Percentiles rank a stretch among this genome's conserved stretches.
Evolutionary conservation across 2,888 invertebrate genomes (phyloP).

Genomic region (Villa cingulata): DNA sequence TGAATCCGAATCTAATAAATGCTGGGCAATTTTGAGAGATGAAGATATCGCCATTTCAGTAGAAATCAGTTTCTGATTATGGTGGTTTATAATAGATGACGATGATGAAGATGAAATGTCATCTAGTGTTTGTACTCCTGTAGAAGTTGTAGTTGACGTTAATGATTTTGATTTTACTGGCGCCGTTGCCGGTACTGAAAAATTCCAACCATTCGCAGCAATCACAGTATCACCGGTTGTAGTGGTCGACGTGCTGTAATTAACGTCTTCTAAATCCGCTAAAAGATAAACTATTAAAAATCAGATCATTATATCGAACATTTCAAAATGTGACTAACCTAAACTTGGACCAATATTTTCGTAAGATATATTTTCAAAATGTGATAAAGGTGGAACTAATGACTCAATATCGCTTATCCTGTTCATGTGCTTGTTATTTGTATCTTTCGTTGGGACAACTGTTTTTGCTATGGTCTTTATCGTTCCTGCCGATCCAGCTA

Average conservation of each 20-base stretch:
- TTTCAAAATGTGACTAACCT: conserved; percentile 15
- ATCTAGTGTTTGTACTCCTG: not conserved
- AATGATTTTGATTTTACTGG: no score
- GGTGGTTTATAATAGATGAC: no score
- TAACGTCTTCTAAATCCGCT: conserved; percentile 18
- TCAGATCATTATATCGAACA: no score
- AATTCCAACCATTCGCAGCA: conserved; percentile 35
- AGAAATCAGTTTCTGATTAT: not conserved
- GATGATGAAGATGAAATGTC: no score
- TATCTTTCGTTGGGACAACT: not conserved
- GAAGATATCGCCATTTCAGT: not conserved
- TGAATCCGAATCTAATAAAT: not conserved
- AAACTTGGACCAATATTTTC: conserved; percentile 26
- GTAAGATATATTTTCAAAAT: conserved; percentile 33
- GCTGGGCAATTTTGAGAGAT: not conserved
- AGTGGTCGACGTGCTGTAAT: conserved; percentile 20
- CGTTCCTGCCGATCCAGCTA: no score
- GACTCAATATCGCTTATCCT: conserved; percentile 26
- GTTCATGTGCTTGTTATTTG: conserved; percentile 26
- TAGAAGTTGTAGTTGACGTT: not conserved
- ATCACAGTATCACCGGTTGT: conserved; percentile 25
- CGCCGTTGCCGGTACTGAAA: conserved; percentile 25
- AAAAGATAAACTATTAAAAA: no score
- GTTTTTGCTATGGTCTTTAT: no score
- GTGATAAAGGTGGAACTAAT: conserved; percentile 30